Base-by-base conservation (phyloP, 2,113 vertebrate species). In the Macroglossus sobrinus region DNA sequence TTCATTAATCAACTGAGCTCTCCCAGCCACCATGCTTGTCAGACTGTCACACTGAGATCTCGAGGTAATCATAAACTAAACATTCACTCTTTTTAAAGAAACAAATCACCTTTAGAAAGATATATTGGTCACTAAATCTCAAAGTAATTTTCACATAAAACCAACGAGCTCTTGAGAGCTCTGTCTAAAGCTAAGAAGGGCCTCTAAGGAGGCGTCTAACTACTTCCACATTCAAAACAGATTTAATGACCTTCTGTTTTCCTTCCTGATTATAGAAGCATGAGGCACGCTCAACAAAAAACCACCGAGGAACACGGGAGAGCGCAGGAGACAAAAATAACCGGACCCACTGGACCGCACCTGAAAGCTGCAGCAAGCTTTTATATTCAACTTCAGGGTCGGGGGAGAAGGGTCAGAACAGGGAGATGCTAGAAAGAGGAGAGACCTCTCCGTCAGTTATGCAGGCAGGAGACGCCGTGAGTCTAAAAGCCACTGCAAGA, bases 121-220 rank as follows among this genome's bases (percentile, higher is more conserved):
- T n/a, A 47, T 26, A 43, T 59, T 45, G 21, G 28, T 53, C n/a
- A 93, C 69, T 93, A 91, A 55, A 80, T 66, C 76, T 76, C 45
- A 91, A 84, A 94, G 71, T 69, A 63, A 69, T 69, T 55, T 91
- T 96, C 55, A 72, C 24, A 19, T 22, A 43, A 94, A 64, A 87
- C 30, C 9, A n/a, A 22, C 19, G 28, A 35, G 9, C 43, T 81
- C 84, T 43, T 24, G 5, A 82, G 13, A 78, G 55, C 63, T 72
- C 7, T 33, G 86, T 86, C 45, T 66, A 89, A 59, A 15, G 33
- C 55, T 66, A 74, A 79, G 76, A 76, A 35, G 7, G 30, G 12
- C 45, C 74, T 86, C 50, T 53, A 24, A 47, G 55, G 28, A 47
- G 40, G 1, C 59, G 43, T 55, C 22, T 64, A 90, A 92, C 11